Percentiles rank a stretch among this genome's conserved stretches.
These are phyloP conservation scores for Caradrina clavipalpis DNA, from an alignment of 2,888 invertebrate genomes.

Conservation along the genomic window DNA sequence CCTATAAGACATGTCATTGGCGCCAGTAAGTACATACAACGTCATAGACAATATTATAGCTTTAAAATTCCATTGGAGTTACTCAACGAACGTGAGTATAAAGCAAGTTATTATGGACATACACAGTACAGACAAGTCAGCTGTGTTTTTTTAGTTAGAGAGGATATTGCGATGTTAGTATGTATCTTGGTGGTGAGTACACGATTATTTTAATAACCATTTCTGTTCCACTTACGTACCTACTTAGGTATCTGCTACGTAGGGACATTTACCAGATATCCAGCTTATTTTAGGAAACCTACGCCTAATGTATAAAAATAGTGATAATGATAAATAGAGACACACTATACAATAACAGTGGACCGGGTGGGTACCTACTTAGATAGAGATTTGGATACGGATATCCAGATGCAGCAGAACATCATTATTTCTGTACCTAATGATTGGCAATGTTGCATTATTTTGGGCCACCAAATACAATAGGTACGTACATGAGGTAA, in stretches of 20 bases:
- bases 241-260: too few relatives aligned
- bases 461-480: slow-evolving; percentile 20
- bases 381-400: slow-evolving; percentile 3
- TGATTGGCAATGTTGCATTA: slow-evolving; percentile 9
- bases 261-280: too few relatives aligned
- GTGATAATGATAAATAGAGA: neutral
- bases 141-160: slow-evolving; percentile 49
- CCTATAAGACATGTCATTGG: slow-evolving; percentile 67
- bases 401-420: neutral
- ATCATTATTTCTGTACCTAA: slow-evolving; percentile 11
- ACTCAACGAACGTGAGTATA: slow-evolving; percentile 74
- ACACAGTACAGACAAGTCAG: slow-evolving; percentile 49
- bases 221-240: too few relatives aligned
- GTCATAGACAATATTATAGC: slow-evolving; percentile 69
- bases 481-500: slow-evolving; percentile 5
- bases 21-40: slow-evolving; percentile 71
- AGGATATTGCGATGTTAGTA: slow-evolving; percentile 34
- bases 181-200: too few relatives aligned
- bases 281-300: too few relatives aligned
- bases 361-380: neutral
- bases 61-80: slow-evolving; percentile 72
- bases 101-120: slow-evolving; percentile 70
- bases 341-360: neutral
- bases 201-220: neutral
- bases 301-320: neutral